phyloP scores from a whole-genome alignment of 2,113 vertebrate species.

The Periophthalmodon schlosseri region DNA sequence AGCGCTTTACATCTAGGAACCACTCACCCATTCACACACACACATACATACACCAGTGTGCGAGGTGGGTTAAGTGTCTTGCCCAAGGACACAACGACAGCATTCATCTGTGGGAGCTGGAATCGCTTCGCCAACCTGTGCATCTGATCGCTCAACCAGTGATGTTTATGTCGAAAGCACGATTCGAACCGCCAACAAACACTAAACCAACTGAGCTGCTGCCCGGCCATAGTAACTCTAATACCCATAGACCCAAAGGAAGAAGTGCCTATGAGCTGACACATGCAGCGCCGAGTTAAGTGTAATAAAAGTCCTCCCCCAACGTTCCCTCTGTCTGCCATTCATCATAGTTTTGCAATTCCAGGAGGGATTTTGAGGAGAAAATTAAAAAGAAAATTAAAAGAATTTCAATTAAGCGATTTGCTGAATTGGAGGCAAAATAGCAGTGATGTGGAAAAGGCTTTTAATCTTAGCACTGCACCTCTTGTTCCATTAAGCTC shows the following conservation, averaged over 20 bases:
- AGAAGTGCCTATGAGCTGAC: constrained; percentile 25
- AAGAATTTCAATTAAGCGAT: constrained; percentile 77
- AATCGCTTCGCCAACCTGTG: no score
- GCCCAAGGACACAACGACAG: no score
- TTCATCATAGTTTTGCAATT: constrained; percentile 58
- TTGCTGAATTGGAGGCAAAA: constrained; percentile 70
- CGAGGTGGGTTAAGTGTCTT: no score
- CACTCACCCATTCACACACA: no score
- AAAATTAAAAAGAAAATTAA: constrained; percentile 77
- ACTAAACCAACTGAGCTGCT: no score
- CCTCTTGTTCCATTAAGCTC: constrained; percentile 73
- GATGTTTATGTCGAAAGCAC: no score
- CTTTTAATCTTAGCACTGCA: constrained; percentile 75
- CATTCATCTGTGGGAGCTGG: no score
- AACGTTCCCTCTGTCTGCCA: constrained; percentile 43
- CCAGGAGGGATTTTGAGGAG: constrained; percentile 59
- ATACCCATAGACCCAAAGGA: constrained; percentile 14
- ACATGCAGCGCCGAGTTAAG: constrained; percentile 32
- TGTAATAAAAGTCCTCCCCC: constrained; percentile 40
- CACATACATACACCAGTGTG: no score
- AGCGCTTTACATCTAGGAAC: no score
- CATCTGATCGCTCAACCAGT: no score
- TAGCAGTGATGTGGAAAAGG: constrained; percentile 72
- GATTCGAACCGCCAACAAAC: no score
- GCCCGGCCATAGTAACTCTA: not conserved